Evolutionary conservation across 2,113 vertebrate species (phyloP).

Genomic region (Psittacus erithacus): DNA sequence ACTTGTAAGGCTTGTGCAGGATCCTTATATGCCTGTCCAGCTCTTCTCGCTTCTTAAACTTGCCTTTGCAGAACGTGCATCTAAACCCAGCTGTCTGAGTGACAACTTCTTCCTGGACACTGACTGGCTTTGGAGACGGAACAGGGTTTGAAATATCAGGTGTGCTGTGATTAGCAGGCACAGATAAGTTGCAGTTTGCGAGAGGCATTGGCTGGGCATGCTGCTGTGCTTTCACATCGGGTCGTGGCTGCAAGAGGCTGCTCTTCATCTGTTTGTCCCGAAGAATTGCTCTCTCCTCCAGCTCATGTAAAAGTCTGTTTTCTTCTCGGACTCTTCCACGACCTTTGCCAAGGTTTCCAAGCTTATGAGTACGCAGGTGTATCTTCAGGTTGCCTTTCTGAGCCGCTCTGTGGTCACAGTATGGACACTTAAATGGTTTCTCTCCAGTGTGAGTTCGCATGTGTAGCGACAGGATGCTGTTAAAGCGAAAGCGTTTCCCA

Average conservation of each 20-base stretch:
- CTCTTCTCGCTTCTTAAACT: slow-evolving; percentile 98
- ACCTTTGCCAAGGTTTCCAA: slow-evolving; percentile 96
- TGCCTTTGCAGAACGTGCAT: slow-evolving; percentile 98
- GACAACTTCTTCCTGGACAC: slow-evolving; percentile 85
- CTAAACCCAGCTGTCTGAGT: slow-evolving; percentile 88
- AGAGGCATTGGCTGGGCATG: slow-evolving; percentile 81
- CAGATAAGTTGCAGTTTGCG: slow-evolving; percentile 85
- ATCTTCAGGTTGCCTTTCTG: slow-evolving; percentile 99
- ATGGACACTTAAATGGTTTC: slow-evolving; percentile 98
- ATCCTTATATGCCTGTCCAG: slow-evolving; percentile 97
- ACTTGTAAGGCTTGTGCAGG: slow-evolving; percentile 99
- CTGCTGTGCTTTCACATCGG: slow-evolving; percentile 81
- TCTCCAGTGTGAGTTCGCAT: slow-evolving; percentile 99
- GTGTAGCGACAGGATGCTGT: slow-evolving; percentile 98
- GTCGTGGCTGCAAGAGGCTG: slow-evolving; percentile 86
- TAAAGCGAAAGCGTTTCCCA: slow-evolving; percentile 97
- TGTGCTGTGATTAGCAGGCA: slow-evolving; percentile 80
- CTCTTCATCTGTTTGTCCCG: slow-evolving; percentile 96
- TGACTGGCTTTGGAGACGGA: slow-evolving; percentile 88
- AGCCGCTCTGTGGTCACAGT: slow-evolving; percentile 96
- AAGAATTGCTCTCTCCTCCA: slow-evolving; percentile 95
- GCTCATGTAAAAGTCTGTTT: slow-evolving; percentile 94
- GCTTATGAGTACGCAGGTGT: slow-evolving; percentile 96
- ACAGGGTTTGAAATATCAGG: slow-evolving; percentile 84
- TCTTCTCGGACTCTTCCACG: slow-evolving; percentile 95